These are phyloP conservation scores for Plodia interpunctella DNA, from an alignment of 1,140 invertebrate species.

Conservation along the genomic window DNA sequence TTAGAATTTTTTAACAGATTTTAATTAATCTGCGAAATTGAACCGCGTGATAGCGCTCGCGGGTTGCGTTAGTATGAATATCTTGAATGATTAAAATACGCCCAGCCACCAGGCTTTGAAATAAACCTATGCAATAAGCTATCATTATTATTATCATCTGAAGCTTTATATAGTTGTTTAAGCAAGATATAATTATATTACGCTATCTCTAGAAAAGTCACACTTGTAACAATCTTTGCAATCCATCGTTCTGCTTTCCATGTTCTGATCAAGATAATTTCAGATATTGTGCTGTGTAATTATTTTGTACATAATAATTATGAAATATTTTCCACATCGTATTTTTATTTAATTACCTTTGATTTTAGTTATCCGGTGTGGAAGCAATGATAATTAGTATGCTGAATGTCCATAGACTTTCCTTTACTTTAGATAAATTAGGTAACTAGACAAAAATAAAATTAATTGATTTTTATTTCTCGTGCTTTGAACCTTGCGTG, in stretches of 20 bases:
- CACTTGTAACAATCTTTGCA: background rate
- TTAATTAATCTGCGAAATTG: too few relatives aligned
- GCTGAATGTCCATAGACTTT: too few relatives aligned
- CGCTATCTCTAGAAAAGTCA: background rate
- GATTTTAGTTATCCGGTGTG: too few relatives aligned
- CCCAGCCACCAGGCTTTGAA: too few relatives aligned
- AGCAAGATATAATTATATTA: background rate
- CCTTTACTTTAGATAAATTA: too few relatives aligned
- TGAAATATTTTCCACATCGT: background rate
- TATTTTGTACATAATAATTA: conserved; percentile 6
- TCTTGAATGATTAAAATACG: too few relatives aligned
- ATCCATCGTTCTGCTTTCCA: background rate
- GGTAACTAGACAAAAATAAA: background rate
- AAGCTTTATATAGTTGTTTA: background rate
- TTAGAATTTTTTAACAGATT: too few relatives aligned
- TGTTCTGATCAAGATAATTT: conserved; percentile 3
- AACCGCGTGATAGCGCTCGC: too few relatives aligned
- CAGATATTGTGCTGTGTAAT: conserved; percentile 1
- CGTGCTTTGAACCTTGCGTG: too few relatives aligned
- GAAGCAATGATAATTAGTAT: too few relatives aligned
- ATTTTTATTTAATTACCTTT: background rate
- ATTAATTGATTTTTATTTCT: background rate
- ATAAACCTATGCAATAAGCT: too few relatives aligned
- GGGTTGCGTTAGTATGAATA: too few relatives aligned
- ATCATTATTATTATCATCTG: background rate